Base-by-base conservation (phyloP, 2,888 invertebrate genomes). In the Drosophila siamana region DNA sequence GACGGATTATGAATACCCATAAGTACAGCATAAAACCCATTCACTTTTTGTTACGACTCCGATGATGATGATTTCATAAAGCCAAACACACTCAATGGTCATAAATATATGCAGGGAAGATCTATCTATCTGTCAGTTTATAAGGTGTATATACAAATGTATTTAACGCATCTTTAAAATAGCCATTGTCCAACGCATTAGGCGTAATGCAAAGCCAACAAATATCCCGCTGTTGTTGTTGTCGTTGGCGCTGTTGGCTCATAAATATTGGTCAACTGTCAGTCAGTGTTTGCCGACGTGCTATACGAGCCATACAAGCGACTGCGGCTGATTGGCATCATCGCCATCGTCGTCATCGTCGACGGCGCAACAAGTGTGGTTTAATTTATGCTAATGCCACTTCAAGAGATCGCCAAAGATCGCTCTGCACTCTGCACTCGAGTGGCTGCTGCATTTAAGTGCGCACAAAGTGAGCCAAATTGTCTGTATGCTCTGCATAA, bases 351-450 rank as follows among this genome's bases (percentile, higher is more conserved):
- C 19, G 19, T n/a, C n/a, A n/a, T n/a, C n/a, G n/a, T n/a, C n/a
- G n/a, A n/a, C n/a, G n/a, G n/a, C n/a, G 19, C 52, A 70, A 60
- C 89, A 89, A 89, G 83, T 87, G 89, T 52, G 52, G 19, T 82
- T 84, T 89, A 87, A 89, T 89, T 72, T 83, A 83, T 83, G 83
- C 80, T 72, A 83, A 83, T 83, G 75, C 72, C 54, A 68, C 66
- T 83, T 62, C 24, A 62, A 36, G 38, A 68, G 60, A 74, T 68
- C 62, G 57, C 47, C 44, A 30, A 19, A 62, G 59, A 78, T 74
- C 68, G 62, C 26, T 40, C 26, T 40, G 40, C 15, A 8, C 76
- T 71, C 57, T 51, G 60, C 68, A 64, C 52, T 77, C 15, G 43
- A 78, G 78, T 84, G 69, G 59, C 50, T 52, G 40, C 74, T 80